Evolutionary conservation across 2,797 vertebrate species (phyloP), one percentile per base, ranked within the genome.

Genomic region (Threskiornis aethiopicus): DNA sequence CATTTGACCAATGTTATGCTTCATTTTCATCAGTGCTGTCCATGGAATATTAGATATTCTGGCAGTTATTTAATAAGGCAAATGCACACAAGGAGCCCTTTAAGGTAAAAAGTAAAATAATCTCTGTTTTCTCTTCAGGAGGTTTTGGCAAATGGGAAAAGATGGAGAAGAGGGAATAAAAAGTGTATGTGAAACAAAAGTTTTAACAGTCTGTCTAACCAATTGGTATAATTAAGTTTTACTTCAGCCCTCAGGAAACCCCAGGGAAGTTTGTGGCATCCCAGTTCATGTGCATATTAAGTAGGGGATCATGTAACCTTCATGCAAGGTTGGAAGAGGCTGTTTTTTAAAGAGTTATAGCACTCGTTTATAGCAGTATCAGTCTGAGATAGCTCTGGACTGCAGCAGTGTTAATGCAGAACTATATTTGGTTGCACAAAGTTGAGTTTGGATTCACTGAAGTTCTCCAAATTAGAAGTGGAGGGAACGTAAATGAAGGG

Each of bases 71-170:
- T 96, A 97, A 98, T 96, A 96, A 96, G 92, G 69, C 82, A 62
- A 93, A 95, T 10, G 82, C 89, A 94, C 77, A 95, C 84, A 97
- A 97, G 95, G 96, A 96, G 62, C 83, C 80, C 94, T 97, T 98
- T 97, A 96, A 96, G 92, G 90, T 92, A 90, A 97, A 95, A 95
- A 93, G 90, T 95, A 98, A 98, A 98, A 96, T 91, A 94, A 97
- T 97, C 91, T 96, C 87, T 93, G 85, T 96, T 98, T 97, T 97
- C 95, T 97, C 96, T 95, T 97, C 93, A 96, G 92, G 96, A 97
- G 84, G 76, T 95, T 96, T 97, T 97, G 95, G 90, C 94, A 93
- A 95, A 87, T 93, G 70, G 84, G 83, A 94, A 70, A 95, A 97
- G 91, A 97, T 93, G 82, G 75, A 83, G 96, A 66, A 92, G 54